Base-by-base conservation (phyloP, 2,113 vertebrate genomes). In the Thunnus maccoyii region DNA sequence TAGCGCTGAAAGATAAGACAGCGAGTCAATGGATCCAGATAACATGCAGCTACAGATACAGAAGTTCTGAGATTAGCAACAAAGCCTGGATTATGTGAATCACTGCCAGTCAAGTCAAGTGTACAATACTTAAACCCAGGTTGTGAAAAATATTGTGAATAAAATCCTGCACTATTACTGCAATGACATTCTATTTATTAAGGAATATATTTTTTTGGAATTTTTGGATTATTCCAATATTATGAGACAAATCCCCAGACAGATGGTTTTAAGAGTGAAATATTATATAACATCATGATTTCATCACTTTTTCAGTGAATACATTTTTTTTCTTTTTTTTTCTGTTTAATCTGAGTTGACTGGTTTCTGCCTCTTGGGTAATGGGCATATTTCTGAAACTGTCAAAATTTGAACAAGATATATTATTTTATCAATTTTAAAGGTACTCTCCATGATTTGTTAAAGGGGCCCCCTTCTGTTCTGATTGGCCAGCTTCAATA, bases 31-130 rank as follows among this genome's bases (percentile, higher is more conserved):
- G 54, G 82, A 58, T 84, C 76, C 86, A 82, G 78, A 91, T 67
- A 75, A 80, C 86, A 78, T 77, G 72, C 83, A 84, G 88, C 71
- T 30, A 63, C 64, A 77, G 66, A 84, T 63, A 51, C 65, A 75
- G 7, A 69, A 84, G 51, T 60, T 65, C 73, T 82, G 74, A 88
- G 90, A 92, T 92, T 90, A 91, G 76, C 77, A 89, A 84, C 79
- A 91, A 90, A 91, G 58, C 85, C 0, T 68, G 84, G 90, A 93
- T 93, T 92, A 92, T 5, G 57, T n/a, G 48, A 81, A 63, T 83
- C 83, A 71, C 72, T 79, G 72, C 16, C 54, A 3, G 64, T 30
- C 56, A 51, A 78, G 36, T 71, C 25, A 32, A 76, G 61, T 52
- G 71, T 61, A 50, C 78, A 80, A 76, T 60, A 32, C 51, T 62